phyloP scores from a whole-genome alignment of 92 coral and sea anemone species.

The Umimayanthus kanabou region DNA sequence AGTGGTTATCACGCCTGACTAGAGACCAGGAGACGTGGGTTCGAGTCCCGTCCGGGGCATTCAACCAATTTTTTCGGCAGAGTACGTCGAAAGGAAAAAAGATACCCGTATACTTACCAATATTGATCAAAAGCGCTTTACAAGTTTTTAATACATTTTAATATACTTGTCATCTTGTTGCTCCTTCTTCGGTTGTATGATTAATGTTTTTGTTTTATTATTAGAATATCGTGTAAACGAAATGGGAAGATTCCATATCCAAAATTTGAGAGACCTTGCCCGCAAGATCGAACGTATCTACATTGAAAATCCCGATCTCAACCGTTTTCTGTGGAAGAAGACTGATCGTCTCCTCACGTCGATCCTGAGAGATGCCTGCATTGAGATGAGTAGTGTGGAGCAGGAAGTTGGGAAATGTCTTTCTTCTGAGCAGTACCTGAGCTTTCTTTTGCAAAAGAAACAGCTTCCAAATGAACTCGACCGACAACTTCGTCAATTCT shows the following conservation, averaged over 20 bases:
- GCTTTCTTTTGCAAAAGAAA: not conserved
- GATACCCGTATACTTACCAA: no score
- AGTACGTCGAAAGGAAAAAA: no score
- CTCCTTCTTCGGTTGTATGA: no score
- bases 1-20: no score
- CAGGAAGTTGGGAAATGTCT: not conserved
- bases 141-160: no score
- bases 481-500: not conserved
- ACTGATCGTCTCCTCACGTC: not conserved
- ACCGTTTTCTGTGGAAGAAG: not conserved
- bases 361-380: not conserved
- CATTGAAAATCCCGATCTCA: not conserved
- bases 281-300: not conserved
- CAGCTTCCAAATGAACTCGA: not conserved
- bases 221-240: not conserved
- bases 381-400: not conserved
- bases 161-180: no score
- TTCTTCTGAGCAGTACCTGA: conserved; percentile 1
- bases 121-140: no score
- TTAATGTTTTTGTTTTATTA: not conserved
- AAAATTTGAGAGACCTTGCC: not conserved
- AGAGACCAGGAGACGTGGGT: no score
- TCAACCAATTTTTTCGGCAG: no score
- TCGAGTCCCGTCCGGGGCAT: no score
- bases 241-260: not conserved